Base-by-base conservation (phyloP, 1,140 invertebrate species). In the Schlechtendalia chinensis region DNA sequence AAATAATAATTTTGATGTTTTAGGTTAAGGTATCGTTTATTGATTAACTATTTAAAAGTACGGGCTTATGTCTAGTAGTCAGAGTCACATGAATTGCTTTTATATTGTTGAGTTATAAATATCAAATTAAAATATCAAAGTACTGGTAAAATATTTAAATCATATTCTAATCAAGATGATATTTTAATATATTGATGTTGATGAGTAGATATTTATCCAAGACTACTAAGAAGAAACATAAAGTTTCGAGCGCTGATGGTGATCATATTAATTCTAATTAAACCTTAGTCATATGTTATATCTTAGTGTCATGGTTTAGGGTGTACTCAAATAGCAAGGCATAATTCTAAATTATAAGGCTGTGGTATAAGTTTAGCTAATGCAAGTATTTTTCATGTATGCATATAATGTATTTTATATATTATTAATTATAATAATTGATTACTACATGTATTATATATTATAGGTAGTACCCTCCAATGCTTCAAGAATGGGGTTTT, bases 401-500 rank as follows among this genome's bases (percentile, higher is more conserved):
- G 58, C 24, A 56, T 65, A 32, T 12, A 50, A 50, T 12, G 12
- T 50, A 50, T 50, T n/a, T 5, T 50, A 50, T 54, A 5, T 54
- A 17, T 53, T 53, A 53, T 53, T 53, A 53, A 53, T 53, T 19
- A 54, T 50, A 50, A 50, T 50, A 50, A 50, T 50, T 50, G 12
- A 79, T 45, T 82, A 65, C 65, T 50, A 80, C 80, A 80, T 27
- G 17, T 61, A 53, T 77, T 29, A 39, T 24, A 39, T 53, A 39
- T 45, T 79, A n/a, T 85, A 93, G 88, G 91, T 95, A 10, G 85
- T 98, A n/a, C 22, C 96, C 96, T 0, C 93, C 94, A 83, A 89
- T 96, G n/a, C 93, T 98, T 81, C 94, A 96, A 85, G 95, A 98
- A 84, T 98, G 96, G 96, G 92, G 93, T 53, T 88, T 94, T n/a